Conservation (phyloP, 2,113 vertebrate species). For the Datnioides undecimradiatus region DNA sequence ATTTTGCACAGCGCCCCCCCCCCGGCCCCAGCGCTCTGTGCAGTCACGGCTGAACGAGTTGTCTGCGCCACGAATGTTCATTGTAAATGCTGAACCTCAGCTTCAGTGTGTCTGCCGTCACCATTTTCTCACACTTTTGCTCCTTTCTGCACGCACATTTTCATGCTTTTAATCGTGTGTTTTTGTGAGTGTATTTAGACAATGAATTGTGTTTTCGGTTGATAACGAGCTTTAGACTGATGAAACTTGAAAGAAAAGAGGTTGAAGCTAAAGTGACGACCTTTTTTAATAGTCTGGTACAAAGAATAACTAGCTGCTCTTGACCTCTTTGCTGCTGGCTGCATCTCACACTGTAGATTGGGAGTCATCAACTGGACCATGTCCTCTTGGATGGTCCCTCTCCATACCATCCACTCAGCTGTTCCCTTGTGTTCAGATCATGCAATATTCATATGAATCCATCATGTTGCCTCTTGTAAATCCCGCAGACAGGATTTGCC, state of each 20-base stretch:
- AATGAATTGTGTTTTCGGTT: conserved; percentile 29
- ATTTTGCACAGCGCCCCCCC: conserved; percentile 76
- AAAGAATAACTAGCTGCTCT: conserved; percentile 24
- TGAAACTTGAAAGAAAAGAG: conserved; percentile 45
- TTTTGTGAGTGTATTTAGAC: conserved; percentile 32
- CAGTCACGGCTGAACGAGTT: conserved; percentile 39
- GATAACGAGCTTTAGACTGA: conserved; percentile 35
- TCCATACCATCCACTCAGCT: conserved; percentile 33
- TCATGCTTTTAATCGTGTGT: conserved; percentile 48
- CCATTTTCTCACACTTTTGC: background rate
- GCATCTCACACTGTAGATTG: conserved; percentile 28
- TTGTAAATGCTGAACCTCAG: conserved; percentile 56
- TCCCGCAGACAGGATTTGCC: conserved; percentile 60
- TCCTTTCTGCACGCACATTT: conserved; percentile 8
- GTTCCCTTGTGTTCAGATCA: conserved; percentile 49
- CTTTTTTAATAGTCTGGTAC: background rate
- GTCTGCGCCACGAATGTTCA: conserved; percentile 47
- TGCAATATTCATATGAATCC: conserved; percentile 60
- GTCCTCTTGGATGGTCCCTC: conserved; percentile 35
- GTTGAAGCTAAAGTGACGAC: conserved; percentile 22
- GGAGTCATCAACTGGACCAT: conserved; percentile 22
- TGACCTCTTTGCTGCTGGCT: conserved; percentile 33
- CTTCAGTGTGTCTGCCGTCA: conserved; percentile 38
- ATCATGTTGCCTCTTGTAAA: conserved; percentile 65
- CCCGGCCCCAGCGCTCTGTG: conserved; percentile 36